Base-by-base conservation (phyloP, 2,113 vertebrate genomes). In the Crotalus horridus region DNA sequence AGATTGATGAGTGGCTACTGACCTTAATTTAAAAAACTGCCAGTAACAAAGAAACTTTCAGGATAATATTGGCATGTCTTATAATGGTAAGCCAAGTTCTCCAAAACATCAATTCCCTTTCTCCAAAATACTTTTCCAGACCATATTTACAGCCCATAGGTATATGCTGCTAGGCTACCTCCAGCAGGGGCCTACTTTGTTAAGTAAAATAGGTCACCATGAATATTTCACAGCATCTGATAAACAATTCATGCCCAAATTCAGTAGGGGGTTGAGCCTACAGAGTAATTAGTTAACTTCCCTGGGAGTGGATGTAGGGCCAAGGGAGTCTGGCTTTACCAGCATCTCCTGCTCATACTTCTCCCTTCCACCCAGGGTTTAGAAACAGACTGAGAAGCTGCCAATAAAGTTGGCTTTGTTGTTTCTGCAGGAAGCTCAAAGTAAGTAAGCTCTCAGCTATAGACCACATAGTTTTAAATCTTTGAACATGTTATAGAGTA, bases 161-260 rank as follows among this genome's bases (percentile, higher is more conserved):
- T 24, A 29, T 23, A 6, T 55, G 2, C 48, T 13, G 15, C 48
- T 64, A 51, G 3, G 33, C 64, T 56, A 10, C 61, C 33, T 29
- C 9, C 5, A 26, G 74, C 24, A 12, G 17, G 26, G 26, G 61
- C 61, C n/a, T 74, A 23, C 23, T 43, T 81, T 13, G 51, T 46
- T 85, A 29, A 17, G 43, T 51, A 81, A 89, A 92, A 85, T 85
- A 89, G 91, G 88, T 85, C 87, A 2, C 54, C 26, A 59, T 93
- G 88, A 86, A 93, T 93, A 93, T 85, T 93, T 33, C 54, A 93
- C 46, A 43, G 7, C 11, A 29, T 46, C 39, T 89, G 64, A 51
- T 81, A 85, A 89, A 92, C 39, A 89, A 92, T 85, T 92, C 87
- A 85, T 89, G 87, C 17, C 17, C 24, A 24, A 81, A 48, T 89